Percentiles rank a stretch among this genome's conserved stretches.
Conservation (phyloP, 2,888 invertebrate species). For the Hydraecia micacea region DNA sequence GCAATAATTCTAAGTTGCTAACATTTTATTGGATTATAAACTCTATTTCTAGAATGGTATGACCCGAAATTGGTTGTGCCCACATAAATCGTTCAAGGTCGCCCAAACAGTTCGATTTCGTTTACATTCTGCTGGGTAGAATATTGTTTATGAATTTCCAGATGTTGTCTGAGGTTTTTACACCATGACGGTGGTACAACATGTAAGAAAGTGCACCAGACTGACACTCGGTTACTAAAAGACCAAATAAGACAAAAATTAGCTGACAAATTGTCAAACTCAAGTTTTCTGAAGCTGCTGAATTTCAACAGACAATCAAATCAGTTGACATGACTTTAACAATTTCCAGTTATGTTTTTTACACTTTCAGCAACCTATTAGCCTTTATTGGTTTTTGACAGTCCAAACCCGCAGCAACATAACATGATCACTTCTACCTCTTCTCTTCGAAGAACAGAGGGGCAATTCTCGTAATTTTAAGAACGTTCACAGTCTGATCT, state of each 20-base stretch:
- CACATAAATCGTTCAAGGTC: conserved; percentile 69
- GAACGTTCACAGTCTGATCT: too few relatives aligned
- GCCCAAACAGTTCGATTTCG: conserved; percentile 59
- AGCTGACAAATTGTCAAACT: too few relatives aligned
- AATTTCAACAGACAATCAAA: background rate
- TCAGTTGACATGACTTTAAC: background rate
- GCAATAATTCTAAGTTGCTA: conserved; percentile 64
- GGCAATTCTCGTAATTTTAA: too few relatives aligned
- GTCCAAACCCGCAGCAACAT: background rate
- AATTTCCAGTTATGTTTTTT: background rate
- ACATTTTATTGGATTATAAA: conserved; percentile 56
- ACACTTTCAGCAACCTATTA: background rate
- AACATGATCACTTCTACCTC: background rate
- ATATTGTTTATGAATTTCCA: conserved; percentile 39
- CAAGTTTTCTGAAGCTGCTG: too few relatives aligned
- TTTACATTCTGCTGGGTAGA: conserved; percentile 52
- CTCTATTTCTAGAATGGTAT: conserved; percentile 50
- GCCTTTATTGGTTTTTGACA: background rate
- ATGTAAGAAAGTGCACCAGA: background rate
- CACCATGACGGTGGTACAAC: background rate
- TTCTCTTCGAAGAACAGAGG: background rate
- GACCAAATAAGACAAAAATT: background rate
- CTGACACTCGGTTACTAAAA: background rate
- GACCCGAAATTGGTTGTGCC: conserved; percentile 41
- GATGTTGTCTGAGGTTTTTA: conserved; percentile 35